Base-by-base conservation (phyloP, 2,888 invertebrate genomes). In the Hyalella azteca region DNA sequence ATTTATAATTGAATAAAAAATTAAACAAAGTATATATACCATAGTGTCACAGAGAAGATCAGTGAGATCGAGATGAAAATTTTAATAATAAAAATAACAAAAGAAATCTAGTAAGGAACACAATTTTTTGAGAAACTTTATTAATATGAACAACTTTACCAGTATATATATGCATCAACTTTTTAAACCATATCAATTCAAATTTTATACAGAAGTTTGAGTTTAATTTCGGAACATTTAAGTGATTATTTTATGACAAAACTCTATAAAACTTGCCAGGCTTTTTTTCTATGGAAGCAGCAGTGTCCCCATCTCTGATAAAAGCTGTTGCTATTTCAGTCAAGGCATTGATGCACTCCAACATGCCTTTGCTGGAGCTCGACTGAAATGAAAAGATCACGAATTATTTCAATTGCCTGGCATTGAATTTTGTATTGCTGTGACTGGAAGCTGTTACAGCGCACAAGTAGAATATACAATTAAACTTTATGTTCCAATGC, bases 341-440 rank as follows among this genome's bases (percentile, higher is more conserved):
- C 11, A 66, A 19, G 19, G 66, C 66, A 66, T 66, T 36, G 19
- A 66, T 66, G 39, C 66, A 66, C 19, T 66, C 66, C 22, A 66
- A 36, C 36, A 36, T 36, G 3, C 66, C 66, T 29, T 66, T 66
- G 66, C 66, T 66, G 66, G 66, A 66, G 66, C 66, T 66, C 15
- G 66, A 66, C 66, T 66, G 66, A 36, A 66, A 59, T 19, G 36
- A 29, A 36, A 66, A 54, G n/a, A n/a, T n/a, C n/a, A n/a, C n/a
- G n/a, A n/a, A n/a, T n/a, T n/a, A n/a, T n/a, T n/a, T n/a, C n/a
- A n/a, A n/a, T n/a, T n/a, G n/a, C n/a, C n/a, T n/a, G n/a, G n/a
- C n/a, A n/a, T n/a, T n/a, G n/a, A n/a, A n/a, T n/a, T n/a, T n/a
- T n/a, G n/a, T n/a, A n/a, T n/a, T n/a, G n/a, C n/a, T n/a, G n/a